phyloP scores from a whole-genome alignment of 2,888 invertebrate species.

The Leucophenga maculata region DNA sequence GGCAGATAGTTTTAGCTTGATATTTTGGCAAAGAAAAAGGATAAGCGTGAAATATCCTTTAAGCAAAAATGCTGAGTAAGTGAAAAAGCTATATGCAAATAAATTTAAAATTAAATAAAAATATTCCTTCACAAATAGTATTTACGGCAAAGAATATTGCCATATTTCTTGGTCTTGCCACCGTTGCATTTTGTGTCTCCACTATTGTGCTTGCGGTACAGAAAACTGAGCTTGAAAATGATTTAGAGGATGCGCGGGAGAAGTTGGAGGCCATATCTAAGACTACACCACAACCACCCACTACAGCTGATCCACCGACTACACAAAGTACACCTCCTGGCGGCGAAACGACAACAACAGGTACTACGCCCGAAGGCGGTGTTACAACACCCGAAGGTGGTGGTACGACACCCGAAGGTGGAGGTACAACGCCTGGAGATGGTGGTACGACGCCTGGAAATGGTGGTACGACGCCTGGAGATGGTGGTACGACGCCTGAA shows the following conservation, averaged over 20 bases:
- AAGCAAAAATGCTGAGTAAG: slow-evolving; percentile 54
- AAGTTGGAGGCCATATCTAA: slow-evolving; percentile 53
- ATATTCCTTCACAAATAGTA: slow-evolving; percentile 42
- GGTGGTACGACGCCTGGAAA: background rate
- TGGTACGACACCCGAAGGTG: slow-evolving; percentile 10
- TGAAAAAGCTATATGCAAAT: slow-evolving; percentile 7
- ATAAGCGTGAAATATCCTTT: slow-evolving; percentile 35
- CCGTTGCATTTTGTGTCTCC: slow-evolving; percentile 73
- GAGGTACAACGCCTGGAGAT: slow-evolving; percentile 9
- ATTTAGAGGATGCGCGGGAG: slow-evolving; percentile 62
- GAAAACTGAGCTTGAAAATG: slow-evolving; percentile 64
- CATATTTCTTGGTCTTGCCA: slow-evolving; percentile 62
- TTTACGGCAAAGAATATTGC: slow-evolving; percentile 61
- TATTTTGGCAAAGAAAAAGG: background rate
- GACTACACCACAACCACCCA: slow-evolving; percentile 37
- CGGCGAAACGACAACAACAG: background rate
- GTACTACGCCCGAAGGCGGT: background rate
- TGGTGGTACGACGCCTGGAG: slow-evolving; percentile 6
- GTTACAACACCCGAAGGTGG: slow-evolving; percentile 12
- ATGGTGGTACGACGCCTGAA: slow-evolving; percentile 5
- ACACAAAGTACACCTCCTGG: slow-evolving; percentile 25
- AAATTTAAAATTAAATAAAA: background rate
- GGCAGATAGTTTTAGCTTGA: background rate
- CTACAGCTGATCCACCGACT: slow-evolving; percentile 24
- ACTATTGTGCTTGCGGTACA: slow-evolving; percentile 74